phyloP scores from a whole-genome alignment of 2,888 invertebrate genomes.

The Halocaridina rubra region DNA sequence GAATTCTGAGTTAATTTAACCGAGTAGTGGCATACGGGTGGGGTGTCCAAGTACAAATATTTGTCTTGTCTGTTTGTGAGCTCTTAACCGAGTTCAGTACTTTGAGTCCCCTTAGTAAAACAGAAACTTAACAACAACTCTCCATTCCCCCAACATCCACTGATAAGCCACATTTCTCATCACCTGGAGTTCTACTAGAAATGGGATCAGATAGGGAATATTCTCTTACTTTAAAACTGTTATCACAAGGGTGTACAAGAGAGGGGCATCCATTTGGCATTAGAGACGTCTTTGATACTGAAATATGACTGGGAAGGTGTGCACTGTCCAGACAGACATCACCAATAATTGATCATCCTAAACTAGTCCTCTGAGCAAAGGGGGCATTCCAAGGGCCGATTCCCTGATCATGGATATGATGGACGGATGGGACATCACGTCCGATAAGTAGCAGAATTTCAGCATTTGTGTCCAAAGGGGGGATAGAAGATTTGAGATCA shows the following conservation, averaged over 20 bases:
- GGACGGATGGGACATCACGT: not conserved
- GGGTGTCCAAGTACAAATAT: too few species aligned
- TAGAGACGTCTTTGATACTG: not conserved
- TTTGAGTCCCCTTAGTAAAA: too few species aligned
- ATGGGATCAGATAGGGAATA: not conserved
- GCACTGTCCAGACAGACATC: not conserved
- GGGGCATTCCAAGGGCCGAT: not conserved
- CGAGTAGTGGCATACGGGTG: too few species aligned
- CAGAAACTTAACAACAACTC: too few species aligned
- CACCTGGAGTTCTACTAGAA: not conserved
- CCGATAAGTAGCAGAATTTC: not conserved
- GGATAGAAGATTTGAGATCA: too few species aligned
- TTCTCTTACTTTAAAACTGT: not conserved
- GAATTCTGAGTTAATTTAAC: too few species aligned
- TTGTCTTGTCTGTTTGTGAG: too few species aligned
- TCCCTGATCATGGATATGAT: not conserved
- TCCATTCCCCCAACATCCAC: too few species aligned
- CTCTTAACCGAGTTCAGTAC: too few species aligned
- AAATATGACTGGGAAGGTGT: not conserved
- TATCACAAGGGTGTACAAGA: not conserved
- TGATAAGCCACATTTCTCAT: not conserved
- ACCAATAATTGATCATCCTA: not conserved
- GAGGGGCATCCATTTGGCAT: not conserved
- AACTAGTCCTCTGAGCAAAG: not conserved
- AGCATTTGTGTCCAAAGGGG: not conserved